Base-by-base conservation (phyloP, 2,797 vertebrate species). In the Borostomias antarcticus region DNA sequence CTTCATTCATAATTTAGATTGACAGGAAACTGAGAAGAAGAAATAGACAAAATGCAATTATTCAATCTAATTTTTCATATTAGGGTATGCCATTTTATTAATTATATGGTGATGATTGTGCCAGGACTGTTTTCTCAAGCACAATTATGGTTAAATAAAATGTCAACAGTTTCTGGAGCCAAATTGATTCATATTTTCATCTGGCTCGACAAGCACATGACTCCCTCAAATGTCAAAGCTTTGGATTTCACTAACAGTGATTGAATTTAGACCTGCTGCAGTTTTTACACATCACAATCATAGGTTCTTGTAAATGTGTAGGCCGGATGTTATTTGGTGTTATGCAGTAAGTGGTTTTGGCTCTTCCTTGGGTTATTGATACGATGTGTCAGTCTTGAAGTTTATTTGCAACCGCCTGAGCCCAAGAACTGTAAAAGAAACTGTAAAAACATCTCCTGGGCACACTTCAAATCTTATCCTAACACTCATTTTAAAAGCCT, bases 251-350 rank as follows among this genome's bases (percentile, higher is more conserved):
- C 50, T 68, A 47, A 66, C 10, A 26, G 62, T 58, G 74, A 80
- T 70, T 70, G 35, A 69, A 80, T 65, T 48, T 73, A 74, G 77
- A 71, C 68, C 65, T 58, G 67, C 59, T 43, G 70, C 66, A 62
- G 52, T 71, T 75, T 74, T 76, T 71, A 50, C 62, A 73, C 64
- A 64, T 76, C 69, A 78, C 75, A 73, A 74, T 86, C 76, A 77
- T 0, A 1, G 59, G 26, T 61, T 70, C 70, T 70, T 64, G 43
- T 56, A 74, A 70, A 82, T 57, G 48, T 71, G 71, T 64, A 71
- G 26, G 68, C 57, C 5, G 65, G 68, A 68, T 57, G 43, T 28
- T 17, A 52, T 10, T 13, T 79, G 70, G 79, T 70, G 40, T 74
- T 1, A 0, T 57, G 32, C 26, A 76, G 58, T 54, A 45, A 58